phyloP scores from a whole-genome alignment of 2,888 invertebrate species.

The Pheosia gnoma region DNA sequence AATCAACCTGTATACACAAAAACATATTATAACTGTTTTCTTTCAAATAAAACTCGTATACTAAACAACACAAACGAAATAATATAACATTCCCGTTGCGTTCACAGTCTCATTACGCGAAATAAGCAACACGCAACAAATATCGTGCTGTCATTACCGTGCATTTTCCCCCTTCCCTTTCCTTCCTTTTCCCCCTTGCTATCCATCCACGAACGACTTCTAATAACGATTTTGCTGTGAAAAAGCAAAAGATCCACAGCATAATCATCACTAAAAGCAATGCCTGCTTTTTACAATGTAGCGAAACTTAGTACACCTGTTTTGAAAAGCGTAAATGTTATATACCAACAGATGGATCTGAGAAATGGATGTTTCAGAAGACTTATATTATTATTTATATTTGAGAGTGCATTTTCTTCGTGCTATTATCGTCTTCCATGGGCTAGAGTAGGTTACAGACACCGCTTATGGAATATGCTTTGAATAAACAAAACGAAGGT shows the following conservation, averaged over 20 bases:
- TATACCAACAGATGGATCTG: background rate
- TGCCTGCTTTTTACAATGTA: slow-evolving; percentile 48
- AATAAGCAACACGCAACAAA: slow-evolving; percentile 27
- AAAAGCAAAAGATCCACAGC: slow-evolving; percentile 66
- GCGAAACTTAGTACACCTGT: slow-evolving; percentile 41
- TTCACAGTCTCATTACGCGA: slow-evolving; percentile 50
- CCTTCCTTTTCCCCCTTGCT: slow-evolving; percentile 5
- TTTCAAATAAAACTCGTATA: no score
- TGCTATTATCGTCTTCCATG: no score
- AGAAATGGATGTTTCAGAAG: no score
- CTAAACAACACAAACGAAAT: no score
- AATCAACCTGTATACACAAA: no score
- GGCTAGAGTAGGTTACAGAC: no score
- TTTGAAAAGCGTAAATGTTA: slow-evolving; percentile 2
- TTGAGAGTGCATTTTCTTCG: no score
- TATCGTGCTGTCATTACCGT: slow-evolving; percentile 48
- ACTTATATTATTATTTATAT: no score
- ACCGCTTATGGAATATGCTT: no score
- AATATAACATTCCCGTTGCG: slow-evolving; percentile 21
- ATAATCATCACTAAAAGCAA: slow-evolving; percentile 78
- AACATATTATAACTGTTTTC: no score
- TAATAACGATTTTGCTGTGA: slow-evolving; percentile 60
- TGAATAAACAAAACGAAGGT: no score
- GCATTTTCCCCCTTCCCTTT: slow-evolving; percentile 50
- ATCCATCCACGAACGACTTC: slow-evolving; percentile 54